phyloP scores from a whole-genome alignment of 2,797 vertebrate genomes.

The Denticeps clupeoides region DNA sequence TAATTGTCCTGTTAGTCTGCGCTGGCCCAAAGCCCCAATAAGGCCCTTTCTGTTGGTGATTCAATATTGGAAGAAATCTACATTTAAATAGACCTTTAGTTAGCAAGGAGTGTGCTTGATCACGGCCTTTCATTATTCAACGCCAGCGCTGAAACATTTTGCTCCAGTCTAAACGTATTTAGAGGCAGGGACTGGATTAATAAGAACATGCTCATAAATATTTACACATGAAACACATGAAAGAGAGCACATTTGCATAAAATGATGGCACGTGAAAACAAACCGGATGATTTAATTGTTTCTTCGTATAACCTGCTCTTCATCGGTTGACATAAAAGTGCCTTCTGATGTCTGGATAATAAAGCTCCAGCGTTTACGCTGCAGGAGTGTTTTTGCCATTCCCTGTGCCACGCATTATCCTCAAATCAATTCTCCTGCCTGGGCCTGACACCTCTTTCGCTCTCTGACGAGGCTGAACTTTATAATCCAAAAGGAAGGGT shows the following conservation, averaged over 20 bases:
- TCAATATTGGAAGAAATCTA: no score
- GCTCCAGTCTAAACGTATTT: no score
- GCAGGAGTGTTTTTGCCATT: not conserved
- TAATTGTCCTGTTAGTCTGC: no score
- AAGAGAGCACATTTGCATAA: no score
- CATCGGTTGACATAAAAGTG: not conserved
- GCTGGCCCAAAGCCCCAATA: no score
- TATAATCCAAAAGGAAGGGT: conserved; percentile 86
- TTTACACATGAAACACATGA: no score
- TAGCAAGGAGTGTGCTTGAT: no score
- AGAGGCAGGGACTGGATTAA: no score
- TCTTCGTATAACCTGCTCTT: not conserved
- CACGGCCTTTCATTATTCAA: no score
- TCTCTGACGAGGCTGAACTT: conserved; percentile 71
- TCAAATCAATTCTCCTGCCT: conserved; percentile 58
- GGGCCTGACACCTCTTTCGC: conserved; percentile 68
- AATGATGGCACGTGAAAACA: not conserved
- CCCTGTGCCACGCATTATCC: conserved; percentile 42
- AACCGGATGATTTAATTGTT: not conserved
- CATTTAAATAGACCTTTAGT: no score
- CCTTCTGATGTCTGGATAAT: conserved; percentile 3
- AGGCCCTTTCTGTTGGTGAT: no score
- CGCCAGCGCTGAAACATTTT: no score
- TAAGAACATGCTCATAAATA: not conserved
- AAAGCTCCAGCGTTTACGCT: not conserved